Evolutionary conservation across 1,140 invertebrate genomes (phyloP), one percentile per base, ranked within the genome.

Genomic region (Choristoneura fumiferana): DNA sequence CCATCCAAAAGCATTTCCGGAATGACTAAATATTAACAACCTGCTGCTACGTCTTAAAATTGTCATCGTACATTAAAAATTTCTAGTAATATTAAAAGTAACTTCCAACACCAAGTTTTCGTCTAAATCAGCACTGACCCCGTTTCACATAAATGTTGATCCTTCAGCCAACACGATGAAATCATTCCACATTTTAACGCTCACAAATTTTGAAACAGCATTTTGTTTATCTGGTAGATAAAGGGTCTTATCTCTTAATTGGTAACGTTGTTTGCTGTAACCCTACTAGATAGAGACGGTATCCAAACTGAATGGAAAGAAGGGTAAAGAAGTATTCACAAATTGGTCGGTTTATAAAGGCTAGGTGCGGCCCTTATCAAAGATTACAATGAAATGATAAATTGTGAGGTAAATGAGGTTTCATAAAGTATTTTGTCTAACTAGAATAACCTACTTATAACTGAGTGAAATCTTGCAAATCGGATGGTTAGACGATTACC

Each of bases 221-320:
- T 45, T 18, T 45, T 61, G 54, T 60, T 76, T 73, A 69, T 73
- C 65, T 68, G 8, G 29, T 22, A 61, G 67, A 73, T 70, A 73
- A 61, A 33, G 13, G 67, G 68, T 67, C 68, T 73, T 76, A 76
- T 73, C 71, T 69, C 57, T 64, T 70, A 76, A 76, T 76, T 76
- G 59, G 65, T 63, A 54, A 35, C 57, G 55, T 0, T 53, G 55
- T 69, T 38, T 37, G n/a, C 10, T 62, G 62, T 63, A 65, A 72
- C 60, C 59, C 60, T 62, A 53, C 57, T 34, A 38, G 39, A 39
- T 60, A 15, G 4, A 69, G 57, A 43, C 36, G 65, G 52, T 14
- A n/a, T 36, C 10, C 6, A 54, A 35, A n/a, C 34, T 37, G 10
- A 33, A 49, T 29, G 43, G 22, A 33, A 49, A 1, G 8, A 6